Percentiles rank a stretch among this genome's conserved stretches.
Evolutionary conservation across 35 echinoderm and acorn worm species (phyloP).

Genomic region (Lytechinus variegatus): DNA sequence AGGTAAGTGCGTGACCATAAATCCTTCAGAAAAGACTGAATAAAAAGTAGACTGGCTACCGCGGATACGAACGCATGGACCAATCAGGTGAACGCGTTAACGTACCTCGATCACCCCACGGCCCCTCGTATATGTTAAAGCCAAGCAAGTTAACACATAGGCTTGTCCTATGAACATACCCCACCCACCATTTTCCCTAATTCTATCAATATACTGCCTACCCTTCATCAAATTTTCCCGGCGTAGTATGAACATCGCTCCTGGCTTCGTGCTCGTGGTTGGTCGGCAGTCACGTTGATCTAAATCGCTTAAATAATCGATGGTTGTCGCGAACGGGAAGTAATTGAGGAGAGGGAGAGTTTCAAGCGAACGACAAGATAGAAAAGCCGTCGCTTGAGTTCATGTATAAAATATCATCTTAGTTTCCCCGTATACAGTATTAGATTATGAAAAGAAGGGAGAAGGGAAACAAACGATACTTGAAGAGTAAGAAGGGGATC

Average conservation of each 20-base stretch:
- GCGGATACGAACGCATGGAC: too few relatives aligned
- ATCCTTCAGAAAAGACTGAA: too few relatives aligned
- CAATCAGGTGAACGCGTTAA: too few relatives aligned
- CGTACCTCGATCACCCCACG: too few relatives aligned
- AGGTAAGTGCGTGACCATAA: too few relatives aligned
- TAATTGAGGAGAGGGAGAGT: slow-evolving; percentile 23
- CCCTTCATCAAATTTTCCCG: background rate
- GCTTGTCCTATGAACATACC: background rate
- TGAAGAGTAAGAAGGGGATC: background rate
- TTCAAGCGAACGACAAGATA: background rate
- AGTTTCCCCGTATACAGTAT: background rate
- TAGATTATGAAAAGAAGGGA: background rate
- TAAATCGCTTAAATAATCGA: slow-evolving; percentile 48
- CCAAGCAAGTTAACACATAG: too few relatives aligned
- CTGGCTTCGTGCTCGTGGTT: background rate
- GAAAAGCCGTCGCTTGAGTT: background rate
- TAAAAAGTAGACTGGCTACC: too few relatives aligned
- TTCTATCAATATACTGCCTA: background rate
- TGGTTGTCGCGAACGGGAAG: slow-evolving; percentile 4
- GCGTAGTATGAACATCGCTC: background rate
- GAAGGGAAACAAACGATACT: background rate
- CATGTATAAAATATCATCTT: background rate
- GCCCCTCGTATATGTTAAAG: too few relatives aligned
- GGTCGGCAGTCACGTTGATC: slow-evolving; percentile 6
- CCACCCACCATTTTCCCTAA: background rate